A percentile compares a stretch with the other conserved stretches of the same genome.
Conservation (phyloP, 2,113 vertebrate species). For the Amblyopsis rosae region DNA sequence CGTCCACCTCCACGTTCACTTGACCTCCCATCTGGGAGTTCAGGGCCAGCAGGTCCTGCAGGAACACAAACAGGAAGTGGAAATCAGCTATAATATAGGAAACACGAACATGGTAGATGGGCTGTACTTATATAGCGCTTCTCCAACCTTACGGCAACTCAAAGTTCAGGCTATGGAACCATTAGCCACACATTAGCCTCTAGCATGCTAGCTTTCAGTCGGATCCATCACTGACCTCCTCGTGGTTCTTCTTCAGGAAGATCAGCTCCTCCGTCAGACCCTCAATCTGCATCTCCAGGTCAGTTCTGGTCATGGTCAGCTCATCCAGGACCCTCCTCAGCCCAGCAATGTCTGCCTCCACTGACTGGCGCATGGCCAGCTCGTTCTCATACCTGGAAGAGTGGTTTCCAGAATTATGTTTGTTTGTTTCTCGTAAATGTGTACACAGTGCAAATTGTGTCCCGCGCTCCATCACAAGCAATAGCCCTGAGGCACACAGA, state of each 20-base stretch:
- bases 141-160: too few species aligned
- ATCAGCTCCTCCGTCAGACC: slow-evolving; percentile 79
- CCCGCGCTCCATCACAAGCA: too few species aligned
- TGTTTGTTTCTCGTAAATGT: background rate
- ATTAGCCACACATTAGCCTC: too few species aligned
- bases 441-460: too few species aligned
- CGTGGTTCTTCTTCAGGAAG: slow-evolving; percentile 82
- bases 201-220: too few species aligned
- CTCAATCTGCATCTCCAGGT: slow-evolving; percentile 81
- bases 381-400: slow-evolving; percentile 81
- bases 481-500: too few species aligned
- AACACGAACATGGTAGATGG: background rate
- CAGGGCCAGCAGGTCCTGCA: slow-evolving; percentile 54
- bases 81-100: background rate
- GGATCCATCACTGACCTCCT: slow-evolving; percentile 67
- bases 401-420: background rate
- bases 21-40: slow-evolving; percentile 58
- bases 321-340: slow-evolving; percentile 77
- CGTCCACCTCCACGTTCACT: slow-evolving; percentile 77
- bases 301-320: slow-evolving; percentile 70
- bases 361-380: slow-evolving; percentile 79
- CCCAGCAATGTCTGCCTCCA: slow-evolving; percentile 83
- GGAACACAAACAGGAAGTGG: background rate
- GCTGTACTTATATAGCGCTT: too few species aligned
- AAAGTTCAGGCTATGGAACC: too few species aligned